phyloP scores from a whole-genome alignment of 2,797 vertebrate species.

The Adelosebastes latens region DNA sequence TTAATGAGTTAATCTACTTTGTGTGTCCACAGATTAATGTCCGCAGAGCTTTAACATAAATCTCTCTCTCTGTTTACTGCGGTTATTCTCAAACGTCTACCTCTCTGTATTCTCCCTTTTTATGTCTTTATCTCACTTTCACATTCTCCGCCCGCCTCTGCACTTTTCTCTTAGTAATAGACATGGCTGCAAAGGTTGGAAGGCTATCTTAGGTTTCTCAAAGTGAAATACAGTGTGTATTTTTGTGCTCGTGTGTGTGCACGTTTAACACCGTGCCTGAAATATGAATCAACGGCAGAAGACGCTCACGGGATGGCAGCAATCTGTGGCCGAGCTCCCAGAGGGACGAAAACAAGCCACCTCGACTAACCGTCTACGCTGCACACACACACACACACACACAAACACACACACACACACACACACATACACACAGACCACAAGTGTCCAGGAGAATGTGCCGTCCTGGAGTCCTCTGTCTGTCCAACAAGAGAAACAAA shows the following conservation, averaged over 20 bases:
- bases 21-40: constrained; percentile 51
- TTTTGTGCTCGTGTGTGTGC: neutral
- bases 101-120: neutral
- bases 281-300: constrained; percentile 30
- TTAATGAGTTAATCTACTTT: constrained; percentile 72
- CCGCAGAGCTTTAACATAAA: constrained; percentile 30
- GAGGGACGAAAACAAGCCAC: constrained; percentile 39
- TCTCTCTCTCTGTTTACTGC: constrained; percentile 11
- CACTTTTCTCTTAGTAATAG: neutral
- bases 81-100: neutral
- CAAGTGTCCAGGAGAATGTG: constrained; percentile 37
- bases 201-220: constrained; percentile 2
- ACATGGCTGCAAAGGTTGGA: neutral
- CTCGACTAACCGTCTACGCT: constrained; percentile 2
- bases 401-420: constrained; percentile 1
- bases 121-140: constrained; percentile 7
- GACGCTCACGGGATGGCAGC: neutral
- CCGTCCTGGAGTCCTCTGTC: constrained; percentile 21
- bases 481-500: constrained; percentile 32
- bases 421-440: constrained; percentile 4
- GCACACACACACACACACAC: neutral
- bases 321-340: constrained; percentile 18
- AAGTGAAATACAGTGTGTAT: constrained; percentile 4
- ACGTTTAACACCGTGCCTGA: constrained; percentile 11
- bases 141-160: neutral